Percentiles rank a stretch among this genome's conserved stretches.
phyloP scores from a whole-genome alignment of 1,140 invertebrate genomes.

The Belonocnema kinseyi region DNA sequence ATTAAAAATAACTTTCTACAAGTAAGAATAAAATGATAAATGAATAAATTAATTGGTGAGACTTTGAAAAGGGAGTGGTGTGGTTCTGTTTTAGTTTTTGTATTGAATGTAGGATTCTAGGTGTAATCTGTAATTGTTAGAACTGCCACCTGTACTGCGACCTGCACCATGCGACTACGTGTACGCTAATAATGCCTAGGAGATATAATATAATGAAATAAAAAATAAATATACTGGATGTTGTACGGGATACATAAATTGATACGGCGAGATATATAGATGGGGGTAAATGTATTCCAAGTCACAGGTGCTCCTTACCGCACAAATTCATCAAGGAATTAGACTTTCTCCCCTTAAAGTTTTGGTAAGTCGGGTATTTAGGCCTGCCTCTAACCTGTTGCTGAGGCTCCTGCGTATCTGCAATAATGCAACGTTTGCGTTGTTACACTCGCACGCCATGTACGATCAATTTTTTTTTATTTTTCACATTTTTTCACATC shows the following conservation, averaged over 20 bases:
- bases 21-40: background rate
- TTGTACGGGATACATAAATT: constrained; percentile 34
- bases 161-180: constrained; percentile 71
- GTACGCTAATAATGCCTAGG: constrained; percentile 41
- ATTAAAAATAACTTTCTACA: background rate
- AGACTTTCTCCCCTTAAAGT: constrained; percentile 92
- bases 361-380: constrained; percentile 89
- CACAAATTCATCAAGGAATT: constrained; percentile 95
- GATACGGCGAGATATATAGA: constrained; percentile 42
- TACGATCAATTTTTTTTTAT: constrained; percentile 50
- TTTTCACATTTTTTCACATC: constrained; percentile 37
- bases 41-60: constrained; percentile 33
- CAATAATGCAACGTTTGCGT: constrained; percentile 76
- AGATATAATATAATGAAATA: constrained; percentile 9
- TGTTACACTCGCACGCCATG: constrained; percentile 70
- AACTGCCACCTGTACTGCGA: constrained; percentile 64
- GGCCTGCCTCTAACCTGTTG: constrained; percentile 85
- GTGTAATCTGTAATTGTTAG: constrained; percentile 45
- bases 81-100: constrained; percentile 26
- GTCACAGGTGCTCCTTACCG: constrained; percentile 84
- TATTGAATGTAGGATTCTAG: constrained; percentile 34
- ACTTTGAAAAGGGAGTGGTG: constrained; percentile 36
- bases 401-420: constrained; percentile 83
- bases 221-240: constrained; percentile 42
- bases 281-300: constrained; percentile 68